Evolutionary conservation across 2,888 invertebrate species (phyloP), one percentile per base, ranked within the genome.

Genomic region (Ophion ventricosus): DNA sequence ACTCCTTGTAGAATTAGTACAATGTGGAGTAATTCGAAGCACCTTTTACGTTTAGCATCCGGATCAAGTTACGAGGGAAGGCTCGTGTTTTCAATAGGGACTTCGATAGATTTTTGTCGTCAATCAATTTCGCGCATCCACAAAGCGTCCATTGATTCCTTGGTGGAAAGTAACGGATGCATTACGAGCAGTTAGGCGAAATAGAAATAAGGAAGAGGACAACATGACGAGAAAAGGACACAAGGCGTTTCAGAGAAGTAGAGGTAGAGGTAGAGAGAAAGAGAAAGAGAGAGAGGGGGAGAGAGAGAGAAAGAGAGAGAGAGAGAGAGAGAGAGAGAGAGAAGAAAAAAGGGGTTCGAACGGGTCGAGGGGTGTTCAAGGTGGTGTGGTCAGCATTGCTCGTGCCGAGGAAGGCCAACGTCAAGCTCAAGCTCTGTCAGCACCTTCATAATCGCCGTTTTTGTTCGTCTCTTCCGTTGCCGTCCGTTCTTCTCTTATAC

Each of bases 371-470:
- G 75, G 79, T 70, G 73, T 72, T 73, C 56, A 64, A 70, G 59
- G 74, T 79, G 69, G 70, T 57, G 84, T 76, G 86, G 86, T 87
- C 83, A 86, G 85, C 85, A 83, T 79, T 82, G 83, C 80, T 69
- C 40, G 57, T 74, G 43, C 59, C n/a, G 66, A 72, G 63, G 29
- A 49, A 72, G 80, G 54, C 77, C 77, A 29, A 26, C 81, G 85
- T 79, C 35, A 80, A 85, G 85, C 82, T 86, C 87, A 82, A 88
- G 88, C 88, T 79, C 82, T 82, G 88, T 89, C 89, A 89, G 89
- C 88, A 88, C 82, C 85, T 89, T 89, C 89, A 91, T 92, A 92
- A 92, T 92, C 91, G 91, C 86, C 91, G 89, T 92, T 92, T 92
- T 92, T 92, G 90, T 89, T 88, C 84, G 82, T 79, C 87, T 85